Evolutionary conservation across 1,140 invertebrate species (phyloP).

Genomic region (Charaxes varanes): DNA sequence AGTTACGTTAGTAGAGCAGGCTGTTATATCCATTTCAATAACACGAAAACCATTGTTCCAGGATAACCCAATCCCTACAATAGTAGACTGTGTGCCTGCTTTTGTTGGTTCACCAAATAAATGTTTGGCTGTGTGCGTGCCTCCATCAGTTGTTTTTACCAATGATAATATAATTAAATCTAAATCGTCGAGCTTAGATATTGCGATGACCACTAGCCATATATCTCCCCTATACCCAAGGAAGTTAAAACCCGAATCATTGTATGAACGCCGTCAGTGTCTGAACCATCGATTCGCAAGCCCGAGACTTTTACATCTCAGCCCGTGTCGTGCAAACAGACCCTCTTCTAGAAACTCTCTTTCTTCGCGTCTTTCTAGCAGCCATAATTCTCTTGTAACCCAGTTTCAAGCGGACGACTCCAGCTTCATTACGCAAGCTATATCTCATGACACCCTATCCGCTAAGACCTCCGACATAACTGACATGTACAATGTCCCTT

Average conservation of each 20-base stretch:
- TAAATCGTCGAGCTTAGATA: conserved; percentile 37
- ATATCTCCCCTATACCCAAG: conserved; percentile 55
- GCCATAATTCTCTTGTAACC: conserved; percentile 85
- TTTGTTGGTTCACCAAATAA: conserved; percentile 30
- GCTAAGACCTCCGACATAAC: conserved; percentile 81
- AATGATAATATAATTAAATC: conserved; percentile 35
- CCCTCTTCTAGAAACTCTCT: conserved; percentile 83
- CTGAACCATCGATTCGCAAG: conserved; percentile 76
- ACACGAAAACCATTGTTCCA: conserved; percentile 26
- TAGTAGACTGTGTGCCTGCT: conserved; percentile 24
- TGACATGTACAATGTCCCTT: conserved; percentile 89
- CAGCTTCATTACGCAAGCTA: conserved; percentile 89
- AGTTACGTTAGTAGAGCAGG: no score
- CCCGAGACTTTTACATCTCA: conserved; percentile 77
- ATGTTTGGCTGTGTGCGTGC: conserved; percentile 43
- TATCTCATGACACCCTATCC: conserved; percentile 85
- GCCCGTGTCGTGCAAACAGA: conserved; percentile 76
- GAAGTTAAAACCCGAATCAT: conserved; percentile 49
- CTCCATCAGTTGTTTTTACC: conserved; percentile 42
- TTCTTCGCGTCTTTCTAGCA: conserved; percentile 84
- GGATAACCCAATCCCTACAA: conserved; percentile 38
- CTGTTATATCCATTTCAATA: no score
- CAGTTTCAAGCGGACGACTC: conserved; percentile 86
- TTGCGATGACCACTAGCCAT: conserved; percentile 36
- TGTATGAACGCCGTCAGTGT: conserved; percentile 57